These are phyloP conservation scores for Drosophila neocordata DNA, from an alignment of 1,140 invertebrate species.

Conservation along the genomic window DNA sequence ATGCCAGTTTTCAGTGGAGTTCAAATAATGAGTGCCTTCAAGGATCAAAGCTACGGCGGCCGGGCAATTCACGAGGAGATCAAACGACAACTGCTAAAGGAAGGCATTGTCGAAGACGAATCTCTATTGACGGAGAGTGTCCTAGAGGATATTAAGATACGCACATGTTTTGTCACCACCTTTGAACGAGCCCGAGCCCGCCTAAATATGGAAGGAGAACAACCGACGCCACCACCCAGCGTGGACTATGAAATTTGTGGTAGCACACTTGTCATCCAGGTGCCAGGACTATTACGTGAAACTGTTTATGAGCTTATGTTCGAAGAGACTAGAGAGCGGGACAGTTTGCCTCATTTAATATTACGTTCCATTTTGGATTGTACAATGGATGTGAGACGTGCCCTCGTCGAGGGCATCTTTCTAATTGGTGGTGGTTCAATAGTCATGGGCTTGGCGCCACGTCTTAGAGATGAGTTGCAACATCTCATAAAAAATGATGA, in stretches of 20 bases:
- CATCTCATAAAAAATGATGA: conserved; percentile 85
- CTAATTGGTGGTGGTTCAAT: conserved; percentile 93
- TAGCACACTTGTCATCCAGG: conserved; percentile 85
- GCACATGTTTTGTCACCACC: conserved; percentile 93
- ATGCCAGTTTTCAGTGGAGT: conserved; percentile 94
- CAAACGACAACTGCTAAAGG: conserved; percentile 78
- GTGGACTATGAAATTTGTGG: conserved; percentile 88
- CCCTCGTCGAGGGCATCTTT: conserved; percentile 91
- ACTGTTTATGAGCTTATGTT: conserved; percentile 92
- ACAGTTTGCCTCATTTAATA: conserved; percentile 93
- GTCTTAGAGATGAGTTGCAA: conserved; percentile 90
- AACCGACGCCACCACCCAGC: conserved; percentile 84
- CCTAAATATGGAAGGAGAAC: conserved; percentile 82
- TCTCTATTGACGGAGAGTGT: conserved; percentile 84
- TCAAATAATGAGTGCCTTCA: conserved; percentile 90
- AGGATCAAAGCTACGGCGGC: conserved; percentile 89
- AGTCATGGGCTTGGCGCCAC: conserved; percentile 90
- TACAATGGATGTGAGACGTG: conserved; percentile 89
- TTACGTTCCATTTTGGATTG: conserved; percentile 91
- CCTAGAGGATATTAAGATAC: conserved; percentile 89
- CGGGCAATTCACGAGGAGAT: conserved; percentile 86
- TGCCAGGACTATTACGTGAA: conserved; percentile 90
- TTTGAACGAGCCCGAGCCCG: conserved; percentile 87
- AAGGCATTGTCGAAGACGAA: conserved; percentile 83
- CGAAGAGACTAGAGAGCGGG: conserved; percentile 91